Percentiles rank a stretch among this genome's conserved stretches.
Evolutionary conservation across 1,140 invertebrate genomes (phyloP).

Genomic region (Drosophila pectinifera): DNA sequence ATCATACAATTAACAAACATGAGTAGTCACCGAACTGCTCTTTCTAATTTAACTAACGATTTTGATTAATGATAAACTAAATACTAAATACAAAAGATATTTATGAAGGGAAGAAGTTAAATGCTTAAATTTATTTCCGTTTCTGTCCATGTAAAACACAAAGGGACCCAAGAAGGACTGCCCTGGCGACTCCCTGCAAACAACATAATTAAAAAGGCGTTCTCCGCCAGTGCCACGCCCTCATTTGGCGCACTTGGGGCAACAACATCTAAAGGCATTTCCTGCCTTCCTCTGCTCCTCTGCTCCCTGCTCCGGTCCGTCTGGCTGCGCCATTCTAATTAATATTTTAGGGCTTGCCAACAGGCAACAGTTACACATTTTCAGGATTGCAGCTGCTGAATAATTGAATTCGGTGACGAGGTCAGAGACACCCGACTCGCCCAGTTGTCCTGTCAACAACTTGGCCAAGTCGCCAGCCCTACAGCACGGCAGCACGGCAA

Average conservation of each 20-base stretch:
- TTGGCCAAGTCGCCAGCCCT: conserved; percentile 17
- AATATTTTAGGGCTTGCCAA: conserved; percentile 68
- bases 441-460: conserved; percentile 35
- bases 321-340: conserved; percentile 70
- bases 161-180: not conserved
- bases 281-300: not conserved
- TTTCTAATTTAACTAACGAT: too few species aligned
- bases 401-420: conserved; percentile 67
- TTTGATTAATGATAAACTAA: too few species aligned
- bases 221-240: conserved; percentile 29
- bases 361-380: conserved; percentile 59
- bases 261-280: conserved; percentile 34
- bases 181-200: conserved; percentile 9
- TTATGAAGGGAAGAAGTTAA: too few species aligned
- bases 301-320: not conserved
- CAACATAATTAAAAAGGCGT: conserved; percentile 64
- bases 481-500: too few species aligned
- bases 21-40: too few species aligned
- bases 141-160: not conserved
- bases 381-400: conserved; percentile 67
- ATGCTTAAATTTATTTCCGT: too few species aligned
- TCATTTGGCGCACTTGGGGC: conserved; percentile 42
- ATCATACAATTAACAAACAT: too few species aligned
- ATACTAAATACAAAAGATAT: too few species aligned
- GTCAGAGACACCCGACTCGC: conserved; percentile 37